phyloP scores from a whole-genome alignment of 2,888 invertebrate genomes.

The Drosophila pseudotakahashii region DNA sequence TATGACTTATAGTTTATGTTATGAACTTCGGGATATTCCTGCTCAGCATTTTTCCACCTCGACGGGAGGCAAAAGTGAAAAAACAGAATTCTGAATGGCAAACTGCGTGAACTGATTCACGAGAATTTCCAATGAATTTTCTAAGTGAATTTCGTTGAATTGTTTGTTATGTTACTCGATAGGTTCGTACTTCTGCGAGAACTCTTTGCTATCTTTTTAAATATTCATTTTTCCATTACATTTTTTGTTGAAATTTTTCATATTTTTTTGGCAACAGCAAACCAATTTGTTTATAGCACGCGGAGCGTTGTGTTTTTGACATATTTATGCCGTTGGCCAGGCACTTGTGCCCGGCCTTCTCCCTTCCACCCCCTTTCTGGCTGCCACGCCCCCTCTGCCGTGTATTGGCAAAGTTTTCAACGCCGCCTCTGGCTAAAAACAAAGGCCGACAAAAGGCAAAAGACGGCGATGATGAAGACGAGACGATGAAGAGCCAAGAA shows the following conservation, averaged over 20 bases:
- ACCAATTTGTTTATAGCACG: slow-evolving; percentile 77
- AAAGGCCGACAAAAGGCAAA: slow-evolving; percentile 48
- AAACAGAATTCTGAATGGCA: slow-evolving; percentile 30
- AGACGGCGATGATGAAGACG: slow-evolving; percentile 37
- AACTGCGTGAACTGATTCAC: slow-evolving; percentile 30
- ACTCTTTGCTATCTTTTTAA: slow-evolving; percentile 19
- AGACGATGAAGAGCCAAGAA: slow-evolving; percentile 26
- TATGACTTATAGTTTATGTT: slow-evolving; percentile 32
- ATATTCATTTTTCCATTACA: slow-evolving; percentile 59
- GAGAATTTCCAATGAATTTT: slow-evolving; percentile 26
- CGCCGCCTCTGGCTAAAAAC: slow-evolving; percentile 42
- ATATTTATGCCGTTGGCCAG: slow-evolving; percentile 77
- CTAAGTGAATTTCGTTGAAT: slow-evolving; percentile 19
- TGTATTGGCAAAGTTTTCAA: slow-evolving; percentile 16
- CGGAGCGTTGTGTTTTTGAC: slow-evolving; percentile 69
- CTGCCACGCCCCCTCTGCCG: slow-evolving; percentile 29
- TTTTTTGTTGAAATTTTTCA: slow-evolving; percentile 23
- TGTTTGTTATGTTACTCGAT: slow-evolving; percentile 29
- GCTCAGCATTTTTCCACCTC: neutral
- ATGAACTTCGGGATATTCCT: slow-evolving; percentile 4
- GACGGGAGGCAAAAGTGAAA: slow-evolving; percentile 35
- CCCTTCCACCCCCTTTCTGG: slow-evolving; percentile 13
- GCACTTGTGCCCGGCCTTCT: slow-evolving; percentile 46
- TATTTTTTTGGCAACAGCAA: slow-evolving; percentile 58
- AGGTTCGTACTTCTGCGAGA: slow-evolving; percentile 31